Base-by-base conservation (phyloP, 30 jellyfish, hydroid and myxozoan genomes). In the Chrysaora quinquecirrha region DNA sequence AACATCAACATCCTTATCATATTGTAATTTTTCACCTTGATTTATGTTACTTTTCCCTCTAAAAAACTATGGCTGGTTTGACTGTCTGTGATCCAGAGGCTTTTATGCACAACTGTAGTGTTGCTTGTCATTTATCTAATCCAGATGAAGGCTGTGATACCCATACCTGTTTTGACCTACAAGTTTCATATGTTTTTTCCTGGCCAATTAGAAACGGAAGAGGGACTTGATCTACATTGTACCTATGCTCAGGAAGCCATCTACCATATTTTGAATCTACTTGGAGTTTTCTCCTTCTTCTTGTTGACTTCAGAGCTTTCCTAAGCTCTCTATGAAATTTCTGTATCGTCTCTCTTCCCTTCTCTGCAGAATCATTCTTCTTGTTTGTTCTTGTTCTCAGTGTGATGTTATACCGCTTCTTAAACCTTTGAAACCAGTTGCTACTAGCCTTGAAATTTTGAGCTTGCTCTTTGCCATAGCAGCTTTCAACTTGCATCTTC, bases 21-120 rank as follows among this genome's bases (percentile, higher is more conserved):
- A 80, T 28, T 63, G 69, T 46, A 4, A 21, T 67, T 80, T 65
- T 63, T 66, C 84, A 38, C 35, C 78, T 47, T 69, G 49, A 46
- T 22, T 65, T 60, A 54, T 68, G n/a, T 63, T 80, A 14, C 91
- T 76, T 20, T 48, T 67, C 34, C 91, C 91, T n/a, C 84, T 63
- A n/a, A 30, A 65, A 68, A 34, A 80, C 52, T 18, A 67, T 71
- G 82, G 91, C 91, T 34, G 70, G 67, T 16, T 71, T 24, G 46
- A 71, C 71, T 34, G 19, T 71, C 80, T 64, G 78, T 3, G 34
- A n/a, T 25, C 86, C 86, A 28, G 18, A 31, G 32, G 89, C 71
- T 21, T 54, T 32, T 18, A 77, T 30, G 80, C 80, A 77, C 12
- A 77, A 10, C 65, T 77, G 71, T 29, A 77, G 71, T 20, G 89